These are phyloP conservation scores for Matsumyia berberina DNA, from an alignment of 2,888 invertebrate genomes.

Conservation along the genomic window DNA sequence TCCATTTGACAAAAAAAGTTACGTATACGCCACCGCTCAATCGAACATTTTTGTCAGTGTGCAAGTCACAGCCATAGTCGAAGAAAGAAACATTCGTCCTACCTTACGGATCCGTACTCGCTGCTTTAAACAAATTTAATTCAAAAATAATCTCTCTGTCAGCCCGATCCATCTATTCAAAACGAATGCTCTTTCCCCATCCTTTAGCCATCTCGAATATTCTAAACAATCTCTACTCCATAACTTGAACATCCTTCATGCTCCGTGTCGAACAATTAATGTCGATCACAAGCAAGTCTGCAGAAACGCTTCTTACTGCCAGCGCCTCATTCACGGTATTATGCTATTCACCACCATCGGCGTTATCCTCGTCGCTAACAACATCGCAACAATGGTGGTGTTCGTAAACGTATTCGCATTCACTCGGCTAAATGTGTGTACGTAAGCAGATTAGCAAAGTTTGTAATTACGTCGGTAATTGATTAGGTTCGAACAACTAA, in stretches of 20 bases:
- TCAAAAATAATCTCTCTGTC: too few species aligned
- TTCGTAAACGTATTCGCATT: neutral
- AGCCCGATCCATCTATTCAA: too few species aligned
- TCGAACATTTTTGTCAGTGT: too few species aligned
- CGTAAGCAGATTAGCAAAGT: conserved; percentile 84
- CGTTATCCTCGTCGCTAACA: neutral
- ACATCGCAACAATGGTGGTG: neutral
- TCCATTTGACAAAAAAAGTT: too few species aligned
- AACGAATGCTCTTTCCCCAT: neutral
- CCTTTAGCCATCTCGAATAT: neutral
- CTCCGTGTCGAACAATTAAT: neutral
- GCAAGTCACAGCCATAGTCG: too few species aligned
- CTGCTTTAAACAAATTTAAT: too few species aligned
- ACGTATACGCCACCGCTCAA: too few species aligned
- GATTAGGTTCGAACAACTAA: conserved; percentile 85
- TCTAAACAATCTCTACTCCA: neutral
- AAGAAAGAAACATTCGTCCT: too few species aligned
- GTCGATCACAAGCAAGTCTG: neutral
- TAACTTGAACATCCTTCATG: neutral
- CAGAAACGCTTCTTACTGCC: neutral
- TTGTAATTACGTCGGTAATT: conserved; percentile 85
- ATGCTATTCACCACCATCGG: neutral
- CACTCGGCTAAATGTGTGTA: conserved; percentile 57
- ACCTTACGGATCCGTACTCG: too few species aligned
- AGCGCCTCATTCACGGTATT: neutral